These are phyloP conservation scores for Trichechus manatus DNA, from an alignment of 2,113 vertebrate species.

Conservation along the genomic window DNA sequence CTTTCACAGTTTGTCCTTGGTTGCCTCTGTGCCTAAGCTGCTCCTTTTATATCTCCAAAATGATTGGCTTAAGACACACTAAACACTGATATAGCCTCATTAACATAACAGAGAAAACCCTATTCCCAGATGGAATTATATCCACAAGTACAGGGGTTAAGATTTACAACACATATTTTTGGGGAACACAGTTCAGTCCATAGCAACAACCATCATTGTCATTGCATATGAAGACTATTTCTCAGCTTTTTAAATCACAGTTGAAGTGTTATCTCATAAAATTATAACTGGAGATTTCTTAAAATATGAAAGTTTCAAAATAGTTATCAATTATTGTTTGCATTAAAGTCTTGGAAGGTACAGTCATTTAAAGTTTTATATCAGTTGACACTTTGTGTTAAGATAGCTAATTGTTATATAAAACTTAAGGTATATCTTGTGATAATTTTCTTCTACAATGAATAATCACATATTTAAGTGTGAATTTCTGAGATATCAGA, in stretches of 20 bases:
- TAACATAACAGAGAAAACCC: no score
- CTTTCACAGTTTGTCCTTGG: no score
- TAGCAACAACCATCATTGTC: not conserved
- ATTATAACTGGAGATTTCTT: conserved; percentile 4
- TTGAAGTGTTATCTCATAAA: not conserved
- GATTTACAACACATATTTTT: no score
- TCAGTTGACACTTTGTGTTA: not conserved
- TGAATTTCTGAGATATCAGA: conserved; percentile 1
- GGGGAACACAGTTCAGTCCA: no score
- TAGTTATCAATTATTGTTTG: conserved; percentile 22
- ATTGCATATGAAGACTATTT: conserved; percentile 2
- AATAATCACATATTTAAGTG: not conserved
- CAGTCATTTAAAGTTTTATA: conserved; percentile 28
- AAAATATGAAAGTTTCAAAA: conserved; percentile 36
- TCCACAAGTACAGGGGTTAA: no score
- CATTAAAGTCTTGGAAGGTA: not conserved
- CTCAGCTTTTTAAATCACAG: conserved; percentile 20
- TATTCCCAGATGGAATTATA: no score
- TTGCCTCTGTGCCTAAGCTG: no score
- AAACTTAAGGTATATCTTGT: conserved; percentile 40
- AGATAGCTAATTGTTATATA: not conserved
- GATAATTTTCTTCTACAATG: conserved; percentile 3
- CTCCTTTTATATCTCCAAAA: no score
- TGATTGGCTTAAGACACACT: no score
- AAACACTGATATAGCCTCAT: no score